Evolutionary conservation across 2,888 invertebrate genomes (phyloP).

Genomic region (Tenthredo amoena): DNA sequence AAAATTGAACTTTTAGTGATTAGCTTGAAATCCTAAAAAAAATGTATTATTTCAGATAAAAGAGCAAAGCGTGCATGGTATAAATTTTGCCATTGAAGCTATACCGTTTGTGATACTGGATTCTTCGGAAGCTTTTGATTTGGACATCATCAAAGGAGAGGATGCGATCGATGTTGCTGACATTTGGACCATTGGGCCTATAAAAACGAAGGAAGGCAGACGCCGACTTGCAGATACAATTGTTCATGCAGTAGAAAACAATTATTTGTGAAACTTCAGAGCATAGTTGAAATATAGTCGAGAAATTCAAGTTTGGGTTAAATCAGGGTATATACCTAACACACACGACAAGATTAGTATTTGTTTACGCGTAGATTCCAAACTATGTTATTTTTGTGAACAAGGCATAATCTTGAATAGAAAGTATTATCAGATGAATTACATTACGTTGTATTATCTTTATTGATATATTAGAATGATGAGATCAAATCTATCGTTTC

Average conservation of each 20-base stretch:
- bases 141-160: constrained; percentile 81
- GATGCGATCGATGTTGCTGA: constrained; percentile 81
- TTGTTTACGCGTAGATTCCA: background rate
- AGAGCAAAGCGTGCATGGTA: constrained; percentile 80
- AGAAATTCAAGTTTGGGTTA: background rate
- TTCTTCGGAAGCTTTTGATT: constrained; percentile 81
- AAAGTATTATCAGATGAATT: background rate
- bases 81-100: constrained; percentile 83
- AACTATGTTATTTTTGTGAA: background rate
- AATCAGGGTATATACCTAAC: constrained; percentile 1
- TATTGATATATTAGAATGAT: background rate
- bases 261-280: constrained; percentile 79
- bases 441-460: background rate
- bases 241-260: constrained; percentile 83
- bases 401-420: background rate
- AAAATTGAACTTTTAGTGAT: background rate
- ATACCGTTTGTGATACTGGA: constrained; percentile 81
- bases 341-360: background rate
- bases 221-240: constrained; percentile 83
- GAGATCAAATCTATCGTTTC: background rate
- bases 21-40: background rate
- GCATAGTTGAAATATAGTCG: background rate
- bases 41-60: constrained; percentile 73
- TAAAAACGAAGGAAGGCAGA: constrained; percentile 82
- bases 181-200: constrained; percentile 83